A percentile compares a stretch with the other conserved stretches of the same genome.
phyloP scores from a whole-genome alignment of 2,888 invertebrate species.

The Oscheius sp. region DNA sequence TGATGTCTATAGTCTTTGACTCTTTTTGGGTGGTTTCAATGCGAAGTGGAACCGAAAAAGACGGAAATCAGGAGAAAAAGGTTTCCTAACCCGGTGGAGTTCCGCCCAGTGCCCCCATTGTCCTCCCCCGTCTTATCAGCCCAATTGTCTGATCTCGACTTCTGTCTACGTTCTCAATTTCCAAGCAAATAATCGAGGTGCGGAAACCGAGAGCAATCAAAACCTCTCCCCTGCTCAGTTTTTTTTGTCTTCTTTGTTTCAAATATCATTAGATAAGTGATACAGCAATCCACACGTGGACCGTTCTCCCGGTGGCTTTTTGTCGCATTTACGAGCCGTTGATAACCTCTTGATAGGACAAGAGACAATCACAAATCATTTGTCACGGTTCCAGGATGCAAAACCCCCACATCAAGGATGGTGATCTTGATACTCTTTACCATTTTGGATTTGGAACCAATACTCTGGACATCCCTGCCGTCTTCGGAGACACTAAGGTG shows the following conservation, averaged over 20 bases:
- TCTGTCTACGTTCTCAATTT: slow-evolving; percentile 6
- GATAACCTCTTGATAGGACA: slow-evolving; percentile 4
- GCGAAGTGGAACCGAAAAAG: background rate
- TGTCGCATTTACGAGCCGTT: slow-evolving; percentile 8
- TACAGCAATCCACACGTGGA: background rate
- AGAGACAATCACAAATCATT: background rate
- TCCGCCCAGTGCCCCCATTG: background rate
- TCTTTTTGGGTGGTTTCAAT: too few species aligned
- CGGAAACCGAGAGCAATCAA: slow-evolving; percentile 24
- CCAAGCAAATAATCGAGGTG: slow-evolving; percentile 20
- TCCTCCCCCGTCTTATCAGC: slow-evolving; percentile 1
- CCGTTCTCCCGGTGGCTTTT: background rate
- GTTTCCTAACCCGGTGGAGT: background rate
- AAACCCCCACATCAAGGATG: slow-evolving; percentile 50
- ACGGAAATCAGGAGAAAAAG: background rate
- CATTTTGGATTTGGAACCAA: slow-evolving; percentile 62
- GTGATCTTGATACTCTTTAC: slow-evolving; percentile 56
- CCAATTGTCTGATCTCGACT: slow-evolving; percentile 5
- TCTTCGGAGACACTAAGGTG: slow-evolving; percentile 56
- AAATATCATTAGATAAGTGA: background rate
- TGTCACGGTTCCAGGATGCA: too few species aligned
- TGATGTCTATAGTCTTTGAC: background rate
- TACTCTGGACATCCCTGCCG: slow-evolving; percentile 52
- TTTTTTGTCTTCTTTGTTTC: background rate
- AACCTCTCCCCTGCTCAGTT: background rate